phyloP scores from a whole-genome alignment of 2,113 vertebrate genomes.

The Cathartes aura region DNA sequence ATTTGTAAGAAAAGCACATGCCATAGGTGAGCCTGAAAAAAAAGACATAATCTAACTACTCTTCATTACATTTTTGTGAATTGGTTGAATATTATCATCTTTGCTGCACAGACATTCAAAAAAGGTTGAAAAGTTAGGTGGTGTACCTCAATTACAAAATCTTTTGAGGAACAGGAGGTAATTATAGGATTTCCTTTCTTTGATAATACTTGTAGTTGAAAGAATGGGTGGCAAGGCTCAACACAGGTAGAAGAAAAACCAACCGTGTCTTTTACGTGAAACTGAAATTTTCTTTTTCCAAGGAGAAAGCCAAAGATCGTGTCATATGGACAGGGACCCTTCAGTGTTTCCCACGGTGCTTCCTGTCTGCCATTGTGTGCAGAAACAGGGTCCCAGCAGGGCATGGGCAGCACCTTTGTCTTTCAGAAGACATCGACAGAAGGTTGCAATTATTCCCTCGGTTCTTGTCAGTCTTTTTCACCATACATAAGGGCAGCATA shows the following conservation, averaged over 20 bases:
- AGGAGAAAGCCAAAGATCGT: neutral
- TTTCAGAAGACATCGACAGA: neutral
- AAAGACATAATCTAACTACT: neutral
- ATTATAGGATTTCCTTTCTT: neutral
- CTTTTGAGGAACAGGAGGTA: neutral
- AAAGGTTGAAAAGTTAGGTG: neutral
- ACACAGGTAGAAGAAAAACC: neutral
- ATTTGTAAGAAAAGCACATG: neutral
- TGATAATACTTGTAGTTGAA: neutral
- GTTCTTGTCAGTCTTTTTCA: neutral
- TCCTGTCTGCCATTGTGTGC: neutral
- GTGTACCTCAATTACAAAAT: neutral
- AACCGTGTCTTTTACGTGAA: neutral
- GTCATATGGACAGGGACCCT: neutral
- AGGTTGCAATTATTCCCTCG: neutral
- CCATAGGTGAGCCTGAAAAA: neutral
- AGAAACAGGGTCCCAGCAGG: neutral
- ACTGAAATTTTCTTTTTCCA: neutral
- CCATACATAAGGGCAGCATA: neutral
- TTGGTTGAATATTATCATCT: neutral
- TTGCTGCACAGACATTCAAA: neutral
- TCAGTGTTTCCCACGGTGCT: neutral
- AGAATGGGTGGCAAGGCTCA: neutral
- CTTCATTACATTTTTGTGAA: neutral
- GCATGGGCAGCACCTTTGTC: neutral